phyloP scores from a whole-genome alignment of 2,113 vertebrate genomes.

The Mohoua ochrocephala region DNA sequence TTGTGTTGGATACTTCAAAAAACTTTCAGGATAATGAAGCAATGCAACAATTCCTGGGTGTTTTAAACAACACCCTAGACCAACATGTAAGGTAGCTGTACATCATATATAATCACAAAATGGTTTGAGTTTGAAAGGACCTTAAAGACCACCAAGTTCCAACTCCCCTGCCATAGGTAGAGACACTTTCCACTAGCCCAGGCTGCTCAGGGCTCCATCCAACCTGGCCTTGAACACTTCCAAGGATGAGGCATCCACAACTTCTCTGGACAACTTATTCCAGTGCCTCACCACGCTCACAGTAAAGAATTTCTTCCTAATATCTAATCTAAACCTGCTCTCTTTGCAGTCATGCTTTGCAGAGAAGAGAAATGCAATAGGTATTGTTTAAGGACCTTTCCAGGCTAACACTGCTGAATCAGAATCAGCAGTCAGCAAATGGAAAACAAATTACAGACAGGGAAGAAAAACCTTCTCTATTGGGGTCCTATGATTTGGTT shows the following conservation, averaged over 20 bases:
- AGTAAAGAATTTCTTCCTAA: background rate
- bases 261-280: background rate
- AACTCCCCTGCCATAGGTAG: background rate
- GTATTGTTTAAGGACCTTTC: background rate
- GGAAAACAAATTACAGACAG: background rate
- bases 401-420: background rate
- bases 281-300: background rate
- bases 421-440: background rate
- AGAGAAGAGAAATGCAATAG: background rate
- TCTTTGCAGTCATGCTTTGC: background rate
- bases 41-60: background rate
- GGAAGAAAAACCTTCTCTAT: background rate
- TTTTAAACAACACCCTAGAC: background rate
- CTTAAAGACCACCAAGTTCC: background rate
- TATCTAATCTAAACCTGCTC: background rate
- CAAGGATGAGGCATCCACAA: background rate
- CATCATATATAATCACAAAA: background rate
- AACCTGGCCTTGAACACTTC: background rate
- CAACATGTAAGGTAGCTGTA: background rate
- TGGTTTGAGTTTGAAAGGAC: background rate
- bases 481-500: background rate
- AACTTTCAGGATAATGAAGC: background rate
- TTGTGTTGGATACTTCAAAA: background rate
- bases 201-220: background rate
- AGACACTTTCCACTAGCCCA: background rate